A percentile compares a stretch with the other conserved stretches of the same genome.
These are phyloP conservation scores for Dromaius novaehollandiae DNA, from an alignment of 2,113 vertebrate genomes.

Conservation along the genomic window DNA sequence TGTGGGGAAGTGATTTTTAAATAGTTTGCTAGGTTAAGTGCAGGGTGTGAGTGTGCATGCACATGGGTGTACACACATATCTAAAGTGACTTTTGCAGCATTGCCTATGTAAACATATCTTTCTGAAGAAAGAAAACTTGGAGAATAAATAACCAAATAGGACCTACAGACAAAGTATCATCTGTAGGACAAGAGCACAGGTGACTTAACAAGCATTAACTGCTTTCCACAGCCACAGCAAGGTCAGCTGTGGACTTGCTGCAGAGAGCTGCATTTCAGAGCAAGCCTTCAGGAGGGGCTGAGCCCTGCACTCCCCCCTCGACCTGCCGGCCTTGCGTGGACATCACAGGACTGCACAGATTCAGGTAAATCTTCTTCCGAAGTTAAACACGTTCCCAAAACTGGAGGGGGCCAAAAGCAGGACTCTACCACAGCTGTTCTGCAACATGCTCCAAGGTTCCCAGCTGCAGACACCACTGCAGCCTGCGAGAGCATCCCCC, in stretches of 20 bases:
- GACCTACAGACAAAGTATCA: neutral
- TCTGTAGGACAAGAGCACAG: accelerated
- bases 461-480: too few relatives aligned
- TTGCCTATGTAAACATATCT: neutral
- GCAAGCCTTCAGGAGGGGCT: neutral
- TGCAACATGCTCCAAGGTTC: too few relatives aligned
- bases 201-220: neutral
- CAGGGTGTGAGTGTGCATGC: neutral
- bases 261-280: neutral
- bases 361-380: neutral
- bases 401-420: neutral
- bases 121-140: neutral
- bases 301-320: neutral
- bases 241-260: neutral
- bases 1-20: neutral
- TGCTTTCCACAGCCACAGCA: neutral
- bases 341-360: accelerated
- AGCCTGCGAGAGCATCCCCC: too few relatives aligned
- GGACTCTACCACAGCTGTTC: neutral
- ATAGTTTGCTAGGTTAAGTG: neutral
- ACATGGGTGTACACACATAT: neutral
- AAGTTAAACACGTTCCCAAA: neutral
- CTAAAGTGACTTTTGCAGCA: neutral
- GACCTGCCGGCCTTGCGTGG: accelerated
- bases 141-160: accelerated